Evolutionary conservation across 1,140 invertebrate genomes (phyloP).

Genomic region (Drosophila sucinea): DNA sequence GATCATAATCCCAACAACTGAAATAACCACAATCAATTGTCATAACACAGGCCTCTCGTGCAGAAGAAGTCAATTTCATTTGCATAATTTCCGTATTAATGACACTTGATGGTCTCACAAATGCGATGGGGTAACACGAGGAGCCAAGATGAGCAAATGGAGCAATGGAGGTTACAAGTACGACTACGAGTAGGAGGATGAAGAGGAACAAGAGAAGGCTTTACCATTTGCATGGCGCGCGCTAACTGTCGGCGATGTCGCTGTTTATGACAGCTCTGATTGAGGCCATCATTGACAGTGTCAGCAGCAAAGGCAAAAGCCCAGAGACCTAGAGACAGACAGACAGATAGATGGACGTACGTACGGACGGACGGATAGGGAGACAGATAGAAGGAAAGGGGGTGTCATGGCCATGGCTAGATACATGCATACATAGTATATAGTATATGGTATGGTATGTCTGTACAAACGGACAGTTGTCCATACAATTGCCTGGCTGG

Average conservation of each 20-base stretch:
- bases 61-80: slow-evolving; percentile 67
- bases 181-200: neutral
- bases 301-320: slow-evolving; percentile 39
- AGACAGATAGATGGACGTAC: slow-evolving; percentile 19
- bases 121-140: slow-evolving; percentile 11
- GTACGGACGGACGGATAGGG: slow-evolving; percentile 15
- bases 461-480: neutral
- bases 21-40: neutral
- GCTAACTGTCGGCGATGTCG: slow-evolving; percentile 35
- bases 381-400: neutral
- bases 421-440: neutral
- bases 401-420: neutral
- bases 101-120: slow-evolving; percentile 40
- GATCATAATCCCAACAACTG: neutral
- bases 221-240: slow-evolving; percentile 37
- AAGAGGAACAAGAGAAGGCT: neutral
- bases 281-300: slow-evolving; percentile 73
- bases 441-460: neutral
- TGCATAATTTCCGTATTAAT: slow-evolving; percentile 69
- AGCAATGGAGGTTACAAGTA: neutral
- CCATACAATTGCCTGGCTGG: neutral
- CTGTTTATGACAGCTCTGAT: slow-evolving; percentile 76
- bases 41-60: slow-evolving; percentile 9
- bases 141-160: neutral
- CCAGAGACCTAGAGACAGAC: slow-evolving; percentile 37